Percentiles rank a stretch among this genome's conserved stretches.
Evolutionary conservation across 2,113 vertebrate genomes (phyloP).

Genomic region (Phrynosoma platyrhinos): DNA sequence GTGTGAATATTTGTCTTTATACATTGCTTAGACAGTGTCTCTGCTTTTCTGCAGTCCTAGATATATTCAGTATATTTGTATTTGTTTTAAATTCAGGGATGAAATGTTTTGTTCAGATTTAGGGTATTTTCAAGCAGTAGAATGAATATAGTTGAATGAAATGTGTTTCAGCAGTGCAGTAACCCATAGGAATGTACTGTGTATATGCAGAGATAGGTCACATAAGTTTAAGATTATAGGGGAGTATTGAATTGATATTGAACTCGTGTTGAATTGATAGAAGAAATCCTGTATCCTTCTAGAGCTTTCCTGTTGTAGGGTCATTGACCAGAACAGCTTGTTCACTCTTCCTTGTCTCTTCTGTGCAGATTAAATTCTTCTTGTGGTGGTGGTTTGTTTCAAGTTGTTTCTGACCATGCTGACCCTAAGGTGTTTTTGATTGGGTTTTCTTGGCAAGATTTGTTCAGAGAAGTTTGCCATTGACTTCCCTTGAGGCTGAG

Average conservation of each 20-base stretch:
- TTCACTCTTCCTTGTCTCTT: too few species aligned
- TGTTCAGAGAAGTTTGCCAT: too few species aligned
- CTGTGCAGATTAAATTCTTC: neutral
- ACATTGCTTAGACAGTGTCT: rapidly evolving
- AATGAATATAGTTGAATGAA: neutral
- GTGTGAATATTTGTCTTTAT: neutral
- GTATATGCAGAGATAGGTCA: neutral
- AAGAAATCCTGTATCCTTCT: neutral
- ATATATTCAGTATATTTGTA: too few species aligned
- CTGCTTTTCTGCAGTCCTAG: neutral
- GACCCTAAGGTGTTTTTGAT: too few species aligned
- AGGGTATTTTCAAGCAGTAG: neutral
- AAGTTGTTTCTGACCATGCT: too few species aligned
- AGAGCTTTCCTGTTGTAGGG: neutral
- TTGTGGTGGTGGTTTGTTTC: too few species aligned
- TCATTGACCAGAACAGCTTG: neutral
- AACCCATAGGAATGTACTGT: neutral
- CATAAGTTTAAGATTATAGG: neutral
- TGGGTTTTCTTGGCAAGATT: too few species aligned
- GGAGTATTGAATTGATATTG: neutral
- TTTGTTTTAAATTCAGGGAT: too few species aligned
- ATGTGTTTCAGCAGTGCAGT: rapidly evolving
- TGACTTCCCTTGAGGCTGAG: too few species aligned
- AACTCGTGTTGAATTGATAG: too few species aligned
- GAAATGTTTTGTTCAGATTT: neutral